These are phyloP conservation scores for Menidia beryllina DNA, from an alignment of 2,113 vertebrate genomes.

Conservation along the genomic window DNA sequence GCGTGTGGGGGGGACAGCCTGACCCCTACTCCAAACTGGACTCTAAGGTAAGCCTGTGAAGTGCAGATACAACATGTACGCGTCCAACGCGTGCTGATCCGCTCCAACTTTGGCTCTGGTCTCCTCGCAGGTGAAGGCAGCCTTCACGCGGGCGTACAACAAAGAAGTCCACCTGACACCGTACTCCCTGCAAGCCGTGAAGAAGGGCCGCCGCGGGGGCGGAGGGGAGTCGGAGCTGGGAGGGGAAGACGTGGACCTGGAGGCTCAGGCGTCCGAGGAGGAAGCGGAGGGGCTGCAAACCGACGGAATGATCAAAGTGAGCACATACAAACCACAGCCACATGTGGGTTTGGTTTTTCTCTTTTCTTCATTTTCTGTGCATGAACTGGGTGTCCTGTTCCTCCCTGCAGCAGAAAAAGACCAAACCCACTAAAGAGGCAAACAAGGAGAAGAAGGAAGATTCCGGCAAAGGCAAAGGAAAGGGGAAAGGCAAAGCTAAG, in stretches of 20 bases:
- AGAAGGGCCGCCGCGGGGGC: conserved; percentile 83
- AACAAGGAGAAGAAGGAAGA: conserved; percentile 85
- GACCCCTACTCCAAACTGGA: conserved; percentile 93
- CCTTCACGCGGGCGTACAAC: conserved; percentile 95
- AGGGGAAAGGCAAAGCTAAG: conserved; percentile 77
- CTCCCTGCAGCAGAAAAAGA: conserved; percentile 86
- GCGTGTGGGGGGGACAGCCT: conserved; percentile 88
- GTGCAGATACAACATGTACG: too few relatives aligned
- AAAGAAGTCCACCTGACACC: conserved; percentile 90
- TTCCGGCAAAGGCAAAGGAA: conserved; percentile 85
- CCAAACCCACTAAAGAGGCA: conserved; percentile 83
- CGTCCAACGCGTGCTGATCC: too few relatives aligned
- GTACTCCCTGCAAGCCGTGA: conserved; percentile 87
- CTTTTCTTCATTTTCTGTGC: neutral
- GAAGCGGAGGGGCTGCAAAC: conserved; percentile 78
- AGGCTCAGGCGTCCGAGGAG: conserved; percentile 73
- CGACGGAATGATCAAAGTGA: conserved; percentile 98
- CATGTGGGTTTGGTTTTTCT: neutral
- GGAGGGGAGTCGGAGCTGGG: conserved; percentile 68
- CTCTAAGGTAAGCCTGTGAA: conserved; percentile 87
- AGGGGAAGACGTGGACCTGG: conserved; percentile 69
- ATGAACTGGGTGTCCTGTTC: neutral
- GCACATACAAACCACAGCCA: neutral
- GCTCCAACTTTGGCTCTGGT: neutral
- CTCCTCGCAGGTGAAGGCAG: conserved; percentile 89